Conservation (phyloP, 2,113 vertebrate species). For the Meriones unguiculatus region DNA sequence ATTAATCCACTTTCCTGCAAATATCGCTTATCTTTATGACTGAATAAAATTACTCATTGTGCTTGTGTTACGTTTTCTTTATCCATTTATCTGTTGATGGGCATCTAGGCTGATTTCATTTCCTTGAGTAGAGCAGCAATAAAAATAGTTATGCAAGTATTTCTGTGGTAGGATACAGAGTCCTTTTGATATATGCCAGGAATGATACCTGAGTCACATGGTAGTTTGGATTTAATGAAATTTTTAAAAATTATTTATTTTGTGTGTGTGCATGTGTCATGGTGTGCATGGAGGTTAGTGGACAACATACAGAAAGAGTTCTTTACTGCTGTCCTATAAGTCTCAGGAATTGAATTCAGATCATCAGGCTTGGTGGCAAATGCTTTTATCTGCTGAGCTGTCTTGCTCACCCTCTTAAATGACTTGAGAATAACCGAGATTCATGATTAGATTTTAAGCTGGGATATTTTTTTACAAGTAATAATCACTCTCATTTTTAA, state of each 20-base stretch:
- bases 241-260: background rate
- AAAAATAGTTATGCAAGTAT: background rate
- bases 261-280: background rate
- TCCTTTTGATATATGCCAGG: background rate
- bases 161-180: background rate
- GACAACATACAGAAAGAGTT: background rate
- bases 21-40: background rate
- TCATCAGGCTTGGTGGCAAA: background rate
- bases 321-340: background rate
- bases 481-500: slow-evolving; percentile 45
- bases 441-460: slow-evolving; percentile 21
- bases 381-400: background rate
- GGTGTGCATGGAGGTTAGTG: background rate
- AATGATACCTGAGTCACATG: background rate
- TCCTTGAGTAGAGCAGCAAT: background rate
- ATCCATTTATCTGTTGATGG: background rate
- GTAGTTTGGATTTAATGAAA: background rate
- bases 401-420: background rate
- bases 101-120: background rate
- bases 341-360: background rate
- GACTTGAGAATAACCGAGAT: slow-evolving; percentile 45
- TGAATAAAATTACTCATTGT: background rate
- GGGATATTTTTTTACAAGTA: background rate
- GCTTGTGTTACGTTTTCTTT: background rate
- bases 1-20: background rate